Evolutionary conservation across 2,888 invertebrate species (phyloP).

Genomic region (Brassicogethes aeneus): DNA sequence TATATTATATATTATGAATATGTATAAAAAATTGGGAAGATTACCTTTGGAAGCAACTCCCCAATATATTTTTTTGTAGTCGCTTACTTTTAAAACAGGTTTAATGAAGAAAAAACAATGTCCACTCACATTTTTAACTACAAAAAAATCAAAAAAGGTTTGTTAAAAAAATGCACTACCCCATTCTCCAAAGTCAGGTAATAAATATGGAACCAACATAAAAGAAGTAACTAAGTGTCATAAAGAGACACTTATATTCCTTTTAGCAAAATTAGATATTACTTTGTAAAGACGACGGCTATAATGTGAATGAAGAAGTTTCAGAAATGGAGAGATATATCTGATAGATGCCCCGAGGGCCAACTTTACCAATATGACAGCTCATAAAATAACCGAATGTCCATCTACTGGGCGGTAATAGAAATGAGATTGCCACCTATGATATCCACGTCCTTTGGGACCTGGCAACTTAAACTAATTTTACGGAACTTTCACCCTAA

Average conservation of each 20-base stretch:
- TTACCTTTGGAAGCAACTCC: no score
- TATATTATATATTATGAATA: no score
- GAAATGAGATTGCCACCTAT: conserved; percentile 39
- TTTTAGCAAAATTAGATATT: conserved; percentile 19
- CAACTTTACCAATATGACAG: conserved; percentile 40
- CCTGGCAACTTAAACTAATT: conserved; percentile 14
- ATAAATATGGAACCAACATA: neutral
- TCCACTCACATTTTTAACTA: no score
- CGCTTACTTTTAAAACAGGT: no score
- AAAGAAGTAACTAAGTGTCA: no score
- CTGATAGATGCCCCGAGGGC: conserved; percentile 17
- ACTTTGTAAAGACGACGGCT: conserved; percentile 9
- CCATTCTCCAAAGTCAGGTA: no score
- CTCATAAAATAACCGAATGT: conserved; percentile 40
- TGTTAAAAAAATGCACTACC: no score
- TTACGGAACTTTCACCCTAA: no score
- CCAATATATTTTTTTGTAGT: no score
- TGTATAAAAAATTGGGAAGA: no score
- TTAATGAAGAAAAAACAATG: no score
- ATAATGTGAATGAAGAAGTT: conserved; percentile 1
- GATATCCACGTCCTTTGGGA: conserved; percentile 31
- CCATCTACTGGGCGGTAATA: conserved; percentile 34
- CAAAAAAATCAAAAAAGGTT: no score
- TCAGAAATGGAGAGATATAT: conserved; percentile 8
- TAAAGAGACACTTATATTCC: conserved; percentile 16